phyloP scores from a whole-genome alignment of 2,113 vertebrate genomes.

The Trichomycterus rosablanca region DNA sequence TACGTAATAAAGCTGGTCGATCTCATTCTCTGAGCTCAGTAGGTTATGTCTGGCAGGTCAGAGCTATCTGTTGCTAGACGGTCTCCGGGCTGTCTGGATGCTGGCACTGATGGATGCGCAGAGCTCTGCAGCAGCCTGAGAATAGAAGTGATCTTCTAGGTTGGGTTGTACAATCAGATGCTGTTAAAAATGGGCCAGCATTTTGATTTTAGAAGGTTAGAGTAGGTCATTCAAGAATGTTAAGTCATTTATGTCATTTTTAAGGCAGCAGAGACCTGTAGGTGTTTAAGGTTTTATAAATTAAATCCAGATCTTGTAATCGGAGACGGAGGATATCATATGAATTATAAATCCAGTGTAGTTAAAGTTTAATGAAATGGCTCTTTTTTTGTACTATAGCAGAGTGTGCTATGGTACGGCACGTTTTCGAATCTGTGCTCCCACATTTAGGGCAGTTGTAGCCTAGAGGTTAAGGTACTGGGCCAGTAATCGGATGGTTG shows the following conservation, averaged over 20 bases:
- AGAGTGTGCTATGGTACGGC: too few relatives aligned
- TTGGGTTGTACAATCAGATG: neutral
- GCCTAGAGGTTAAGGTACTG: too few relatives aligned
- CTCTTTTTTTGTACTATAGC: too few relatives aligned
- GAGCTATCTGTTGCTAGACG: neutral
- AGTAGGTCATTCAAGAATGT: neutral
- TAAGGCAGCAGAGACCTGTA: slow-evolving; percentile 2
- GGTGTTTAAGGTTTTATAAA: neutral
- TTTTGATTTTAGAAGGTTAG: neutral
- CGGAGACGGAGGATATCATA: too few relatives aligned
- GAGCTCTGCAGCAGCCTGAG: slow-evolving; percentile 6
- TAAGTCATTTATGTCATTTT: slow-evolving; percentile 23
- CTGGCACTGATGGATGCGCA: slow-evolving; percentile 33
- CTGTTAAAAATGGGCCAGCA: neutral
- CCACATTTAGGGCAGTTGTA: too few relatives aligned
- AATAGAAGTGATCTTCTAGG: neutral
- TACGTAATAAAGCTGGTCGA: neutral
- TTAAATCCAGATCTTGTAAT: too few relatives aligned
- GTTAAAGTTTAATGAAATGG: too few relatives aligned
- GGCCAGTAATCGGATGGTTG: too few relatives aligned
- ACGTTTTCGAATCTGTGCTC: too few relatives aligned
- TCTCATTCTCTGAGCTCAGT: neutral
- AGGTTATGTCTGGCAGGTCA: slow-evolving; percentile 18
- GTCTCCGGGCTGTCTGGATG: slow-evolving; percentile 14
- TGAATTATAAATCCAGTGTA: too few relatives aligned